Percentiles rank a stretch among this genome's conserved stretches.
Conservation (phyloP, 2,797 vertebrate genomes). For the Sparidentex hasta region DNA sequence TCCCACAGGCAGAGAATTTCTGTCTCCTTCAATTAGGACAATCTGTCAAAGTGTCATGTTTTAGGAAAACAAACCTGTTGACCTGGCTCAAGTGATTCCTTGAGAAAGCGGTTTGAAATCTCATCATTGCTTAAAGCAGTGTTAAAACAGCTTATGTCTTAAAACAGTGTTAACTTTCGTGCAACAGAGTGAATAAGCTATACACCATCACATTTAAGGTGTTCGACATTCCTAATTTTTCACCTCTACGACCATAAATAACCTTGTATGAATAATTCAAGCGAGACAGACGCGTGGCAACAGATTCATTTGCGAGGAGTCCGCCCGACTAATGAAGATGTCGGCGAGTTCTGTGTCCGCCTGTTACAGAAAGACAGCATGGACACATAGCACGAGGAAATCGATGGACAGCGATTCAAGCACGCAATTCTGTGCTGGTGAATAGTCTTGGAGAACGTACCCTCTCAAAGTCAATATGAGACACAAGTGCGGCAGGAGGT, state of each 20-base stretch:
- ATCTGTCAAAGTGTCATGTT: not conserved
- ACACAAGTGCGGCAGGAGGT: not conserved
- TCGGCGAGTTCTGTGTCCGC: constrained; percentile 30
- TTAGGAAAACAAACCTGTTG: not conserved
- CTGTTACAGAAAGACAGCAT: constrained; percentile 8
- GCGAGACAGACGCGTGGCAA: constrained; percentile 26
- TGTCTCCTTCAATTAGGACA: constrained; percentile 16
- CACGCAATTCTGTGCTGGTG: constrained; percentile 1
- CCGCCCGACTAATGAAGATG: constrained; percentile 38
- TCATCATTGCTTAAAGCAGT: not conserved
- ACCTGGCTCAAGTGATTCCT: not conserved
- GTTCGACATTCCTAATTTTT: constrained; percentile 16
- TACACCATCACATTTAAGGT: not conserved
- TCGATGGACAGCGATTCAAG: constrained; percentile 32
- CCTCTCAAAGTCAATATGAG: constrained; percentile 28
- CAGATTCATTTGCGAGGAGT: constrained; percentile 35
- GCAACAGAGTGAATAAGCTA: not conserved
- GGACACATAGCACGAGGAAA: not conserved
- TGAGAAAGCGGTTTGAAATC: not conserved
- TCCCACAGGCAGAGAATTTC: not conserved
- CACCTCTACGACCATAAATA: constrained; percentile 18
- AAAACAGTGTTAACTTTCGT: not conserved
- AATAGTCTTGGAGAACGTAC: not conserved
- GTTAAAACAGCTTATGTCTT: too few species aligned
- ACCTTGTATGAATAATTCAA: constrained; percentile 35